Evolutionary conservation across 2,797 vertebrate species (phyloP), one percentile per base, ranked within the genome.

Genomic region (Acanthurus leucopareius): DNA sequence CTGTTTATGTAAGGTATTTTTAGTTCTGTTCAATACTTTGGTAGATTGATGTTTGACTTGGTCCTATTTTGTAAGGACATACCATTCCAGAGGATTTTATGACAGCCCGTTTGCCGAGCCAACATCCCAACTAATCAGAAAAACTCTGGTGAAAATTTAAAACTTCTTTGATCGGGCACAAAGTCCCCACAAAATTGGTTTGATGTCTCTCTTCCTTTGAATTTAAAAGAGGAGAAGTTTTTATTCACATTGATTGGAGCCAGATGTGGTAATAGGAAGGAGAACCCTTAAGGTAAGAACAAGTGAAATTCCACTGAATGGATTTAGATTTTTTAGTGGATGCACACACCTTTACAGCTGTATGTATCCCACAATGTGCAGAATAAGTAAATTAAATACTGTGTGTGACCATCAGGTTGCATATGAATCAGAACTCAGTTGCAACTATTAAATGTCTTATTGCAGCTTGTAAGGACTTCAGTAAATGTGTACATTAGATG

Each of bases 201-300:
- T 91, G 86, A 91, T 92, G 89, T 93, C 85, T 91, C 81, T 82
- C 67, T 89, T 90, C 76, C 84, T 88, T 88, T 86, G 77, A 79
- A 75, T 89, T 89, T 82, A 82, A 85, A 89, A 86, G 89, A 75
- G 83, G 80, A 89, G 84, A 85, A 40, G 67, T 88, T 94, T 94
- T 93, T 94, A 94, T 95, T 95, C 91, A 69, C 80, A 70, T 86
- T 96, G 96, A 97, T 97, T 94, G 88, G 88, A 96, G 94, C 94
- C 96, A 97, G 96, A 96, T 97, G 96, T 96, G 93, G 93, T 71
- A 58, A 82, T 69, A 76, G 75, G 75, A 85, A 76, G 82, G 79
- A 81, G 85, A 83, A 79, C 81, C 80, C 78, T 89, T 90, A 79
- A 90, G 89, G 89, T 91, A 88, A 80, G 69, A 84, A 49, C 45